Conservation (phyloP, 2,888 invertebrate genomes). For the Plusia festucae region DNA sequence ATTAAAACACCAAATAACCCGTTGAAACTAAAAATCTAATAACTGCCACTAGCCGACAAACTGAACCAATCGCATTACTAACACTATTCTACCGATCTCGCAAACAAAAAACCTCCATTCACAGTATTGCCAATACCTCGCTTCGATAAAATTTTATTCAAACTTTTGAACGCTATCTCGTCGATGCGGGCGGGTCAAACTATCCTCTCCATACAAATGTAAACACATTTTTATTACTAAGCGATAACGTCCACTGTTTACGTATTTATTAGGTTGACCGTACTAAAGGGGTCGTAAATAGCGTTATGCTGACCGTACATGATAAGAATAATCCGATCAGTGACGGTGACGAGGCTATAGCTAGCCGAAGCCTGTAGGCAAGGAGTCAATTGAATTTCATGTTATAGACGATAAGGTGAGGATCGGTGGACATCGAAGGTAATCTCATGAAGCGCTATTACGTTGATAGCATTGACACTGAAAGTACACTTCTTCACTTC, state of each 20-base stretch:
- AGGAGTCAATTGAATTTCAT: constrained; percentile 37
- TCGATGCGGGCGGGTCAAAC: neutral
- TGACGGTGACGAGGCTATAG: constrained; percentile 23
- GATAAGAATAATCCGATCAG: constrained; percentile 34
- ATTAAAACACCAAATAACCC: no score
- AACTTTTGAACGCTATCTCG: constrained; percentile 16
- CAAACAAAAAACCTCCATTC: neutral
- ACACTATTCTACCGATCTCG: neutral
- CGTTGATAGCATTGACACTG: neutral
- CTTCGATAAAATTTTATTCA: constrained; percentile 11
- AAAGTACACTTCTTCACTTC: neutral
- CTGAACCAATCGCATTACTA: neutral
- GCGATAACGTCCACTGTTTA: constrained; percentile 45
- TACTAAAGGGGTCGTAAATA: constrained; percentile 53
- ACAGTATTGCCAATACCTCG: neutral
- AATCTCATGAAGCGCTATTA: neutral
- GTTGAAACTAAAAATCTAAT: neutral
- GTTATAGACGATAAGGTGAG: constrained; percentile 15
- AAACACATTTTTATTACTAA: constrained; percentile 40
- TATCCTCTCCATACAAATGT: constrained; percentile 27
- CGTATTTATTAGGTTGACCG: constrained; percentile 54
- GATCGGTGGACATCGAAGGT: neutral
- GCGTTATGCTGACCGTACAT: constrained; percentile 50
- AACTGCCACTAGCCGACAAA: neutral
- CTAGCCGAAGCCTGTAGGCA: neutral